Evolutionary conservation across 1,140 invertebrate genomes (phyloP).

Genomic region (Scylla paramamosain): DNA sequence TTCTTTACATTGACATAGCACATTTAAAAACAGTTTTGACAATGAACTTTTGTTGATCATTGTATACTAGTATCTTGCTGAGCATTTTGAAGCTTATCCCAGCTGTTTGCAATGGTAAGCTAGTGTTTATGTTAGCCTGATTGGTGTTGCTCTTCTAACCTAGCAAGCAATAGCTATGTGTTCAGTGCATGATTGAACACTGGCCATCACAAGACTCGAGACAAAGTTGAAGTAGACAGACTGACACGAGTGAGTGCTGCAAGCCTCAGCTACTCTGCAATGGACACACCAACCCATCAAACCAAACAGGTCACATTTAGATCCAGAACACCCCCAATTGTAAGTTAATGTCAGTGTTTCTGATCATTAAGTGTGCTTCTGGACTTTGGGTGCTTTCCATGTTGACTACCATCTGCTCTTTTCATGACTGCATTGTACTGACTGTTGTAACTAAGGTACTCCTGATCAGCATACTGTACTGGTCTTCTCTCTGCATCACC

Average conservation of each 20-base stretch:
- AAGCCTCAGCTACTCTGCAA: constrained; percentile 50
- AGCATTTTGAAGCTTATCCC: constrained; percentile 60
- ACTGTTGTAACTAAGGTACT: background rate
- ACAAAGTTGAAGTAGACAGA: constrained; percentile 72
- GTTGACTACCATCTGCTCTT: background rate
- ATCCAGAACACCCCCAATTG: constrained; percentile 40
- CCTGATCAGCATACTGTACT: background rate
- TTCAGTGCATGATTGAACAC: constrained; percentile 72
- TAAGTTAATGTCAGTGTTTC: constrained; percentile 64
- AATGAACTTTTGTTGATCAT: background rate
- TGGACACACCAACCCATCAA: constrained; percentile 58
- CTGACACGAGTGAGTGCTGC: constrained; percentile 66
- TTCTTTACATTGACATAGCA: background rate
- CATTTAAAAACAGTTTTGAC: background rate
- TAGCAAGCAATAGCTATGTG: constrained; percentile 71
- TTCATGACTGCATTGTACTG: background rate
- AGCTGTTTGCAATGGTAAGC: constrained; percentile 42
- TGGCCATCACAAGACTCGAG: constrained; percentile 72
- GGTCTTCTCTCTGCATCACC: background rate
- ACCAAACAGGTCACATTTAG: constrained; percentile 65
- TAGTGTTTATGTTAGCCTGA: constrained; percentile 62
- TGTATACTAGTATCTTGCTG: background rate
- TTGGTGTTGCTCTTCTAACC: constrained; percentile 70
- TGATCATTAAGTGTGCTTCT: background rate
- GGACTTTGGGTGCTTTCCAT: background rate